Percentiles rank a stretch among this genome's conserved stretches.
phyloP scores from a whole-genome alignment of 2,888 invertebrate species.

The Protophormia terraenovae region DNA sequence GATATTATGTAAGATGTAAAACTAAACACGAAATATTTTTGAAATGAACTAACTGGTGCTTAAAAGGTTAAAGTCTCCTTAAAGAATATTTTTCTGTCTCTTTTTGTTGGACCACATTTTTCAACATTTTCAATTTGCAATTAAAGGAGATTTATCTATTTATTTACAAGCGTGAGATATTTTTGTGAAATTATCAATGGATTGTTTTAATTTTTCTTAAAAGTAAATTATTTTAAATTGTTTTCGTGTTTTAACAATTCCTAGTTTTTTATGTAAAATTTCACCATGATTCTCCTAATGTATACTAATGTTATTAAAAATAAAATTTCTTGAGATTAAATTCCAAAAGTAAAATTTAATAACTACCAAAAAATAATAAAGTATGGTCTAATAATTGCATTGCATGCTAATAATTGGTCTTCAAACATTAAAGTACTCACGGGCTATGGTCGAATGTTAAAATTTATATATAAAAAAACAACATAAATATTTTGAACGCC shows the following conservation, averaged over 20 bases:
- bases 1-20: too few relatives aligned
- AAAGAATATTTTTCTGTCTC: background rate
- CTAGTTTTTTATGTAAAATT: background rate
- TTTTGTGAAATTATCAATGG: slow-evolving; percentile 41
- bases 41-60: background rate
- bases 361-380: background rate
- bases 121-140: slow-evolving; percentile 65
- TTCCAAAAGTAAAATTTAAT: background rate
- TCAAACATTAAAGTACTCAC: background rate
- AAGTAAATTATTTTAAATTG: slow-evolving; percentile 65
- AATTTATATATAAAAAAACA: background rate
- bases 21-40: too few relatives aligned
- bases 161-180: slow-evolving; percentile 67
- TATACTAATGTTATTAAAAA: background rate
- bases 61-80: slow-evolving; percentile 21
- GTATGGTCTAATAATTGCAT: slow-evolving; percentile 35
- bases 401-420: slow-evolving; percentile 62
- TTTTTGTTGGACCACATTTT: slow-evolving; percentile 32
- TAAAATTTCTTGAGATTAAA: background rate
- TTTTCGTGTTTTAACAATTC: slow-evolving; percentile 61
- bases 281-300: background rate
- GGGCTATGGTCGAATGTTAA: background rate
- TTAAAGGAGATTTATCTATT: slow-evolving; percentile 64
- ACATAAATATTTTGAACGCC: slow-evolving; percentile 38
- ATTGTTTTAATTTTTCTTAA: slow-evolving; percentile 18